Evolutionary conservation across 2,113 vertebrate species (phyloP).

Genomic region (Xiphorhynchus elegans): DNA sequence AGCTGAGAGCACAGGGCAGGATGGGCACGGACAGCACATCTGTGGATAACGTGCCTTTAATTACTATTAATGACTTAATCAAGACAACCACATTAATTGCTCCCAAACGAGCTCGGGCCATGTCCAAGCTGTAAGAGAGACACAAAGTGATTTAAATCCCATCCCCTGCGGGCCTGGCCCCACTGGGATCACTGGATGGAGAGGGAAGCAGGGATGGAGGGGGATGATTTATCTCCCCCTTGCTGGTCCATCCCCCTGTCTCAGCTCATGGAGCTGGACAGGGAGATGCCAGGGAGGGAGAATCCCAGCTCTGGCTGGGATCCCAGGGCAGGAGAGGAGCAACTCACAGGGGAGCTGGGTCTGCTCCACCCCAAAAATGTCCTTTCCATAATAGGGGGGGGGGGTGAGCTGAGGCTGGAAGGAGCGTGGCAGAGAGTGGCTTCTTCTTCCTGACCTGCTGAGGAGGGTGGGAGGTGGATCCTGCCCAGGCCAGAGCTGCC

Average conservation of each 20-base stretch:
- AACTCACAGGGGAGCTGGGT: neutral
- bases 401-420: neutral
- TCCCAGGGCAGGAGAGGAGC: neutral
- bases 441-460: rapidly evolving
- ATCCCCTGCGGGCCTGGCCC: neutral
- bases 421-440: neutral
- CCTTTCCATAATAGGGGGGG: rapidly evolving
- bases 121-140: neutral
- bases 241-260: neutral
- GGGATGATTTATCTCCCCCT: neutral
- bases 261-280: rapidly evolving
- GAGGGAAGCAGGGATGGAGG: too few species aligned
- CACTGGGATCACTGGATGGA: rapidly evolving
- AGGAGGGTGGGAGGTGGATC: neutral
- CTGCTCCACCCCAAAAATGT: neutral
- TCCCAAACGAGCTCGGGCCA: neutral
- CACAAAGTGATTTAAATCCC: neutral
- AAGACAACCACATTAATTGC: neutral
- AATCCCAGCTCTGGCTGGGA: rapidly evolving
- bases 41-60: neutral
- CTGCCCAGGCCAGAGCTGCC: neutral
- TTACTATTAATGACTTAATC: conserved; percentile 10
- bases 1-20: neutral
- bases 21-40: neutral
- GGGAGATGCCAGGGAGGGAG: neutral